Conservation (phyloP, 2,888 invertebrate genomes). For the Lissonota sp. region DNA sequence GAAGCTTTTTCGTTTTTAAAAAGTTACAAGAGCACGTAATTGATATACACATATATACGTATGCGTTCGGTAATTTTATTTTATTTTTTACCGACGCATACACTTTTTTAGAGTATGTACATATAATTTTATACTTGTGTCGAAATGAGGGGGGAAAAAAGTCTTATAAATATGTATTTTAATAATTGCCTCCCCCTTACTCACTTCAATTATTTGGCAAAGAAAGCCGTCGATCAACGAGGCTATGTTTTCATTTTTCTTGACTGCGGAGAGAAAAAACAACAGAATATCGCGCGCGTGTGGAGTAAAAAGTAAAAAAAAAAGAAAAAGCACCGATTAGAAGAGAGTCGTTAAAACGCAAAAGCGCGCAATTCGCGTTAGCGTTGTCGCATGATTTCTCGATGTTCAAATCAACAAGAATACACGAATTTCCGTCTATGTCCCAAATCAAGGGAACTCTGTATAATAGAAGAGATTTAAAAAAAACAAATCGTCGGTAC, state of each 20-base stretch:
- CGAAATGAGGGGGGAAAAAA: constrained; percentile 56
- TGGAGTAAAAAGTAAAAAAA: constrained; percentile 18
- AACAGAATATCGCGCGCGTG: not conserved
- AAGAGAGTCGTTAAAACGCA: constrained; percentile 36
- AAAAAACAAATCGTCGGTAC: constrained; percentile 1
- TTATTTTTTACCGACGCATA: constrained; percentile 31
- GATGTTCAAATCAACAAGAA: constrained; percentile 53
- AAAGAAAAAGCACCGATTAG: constrained; percentile 43
- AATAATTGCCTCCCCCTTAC: constrained; percentile 72
- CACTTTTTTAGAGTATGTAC: constrained; percentile 68
- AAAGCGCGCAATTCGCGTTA: constrained; percentile 7
- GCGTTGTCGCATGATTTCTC: constrained; percentile 16
- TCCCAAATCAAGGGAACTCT: constrained; percentile 26
- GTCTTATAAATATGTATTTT: constrained; percentile 70
- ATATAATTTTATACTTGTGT: constrained; percentile 73
- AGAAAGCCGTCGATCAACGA: constrained; percentile 73
- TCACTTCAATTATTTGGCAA: not conserved
- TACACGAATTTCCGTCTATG: constrained; percentile 50
- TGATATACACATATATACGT: constrained; percentile 20
- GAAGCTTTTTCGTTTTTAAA: constrained; percentile 9
- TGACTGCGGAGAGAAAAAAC: constrained; percentile 23
- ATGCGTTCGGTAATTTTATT: constrained; percentile 36
- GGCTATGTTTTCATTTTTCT: constrained; percentile 72
- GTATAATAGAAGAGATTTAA: constrained; percentile 30
- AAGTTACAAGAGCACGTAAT: constrained; percentile 16